These are phyloP conservation scores for Anolis apletophallus DNA, from an alignment of 2,797 vertebrate genomes.

Conservation along the genomic window DNA sequence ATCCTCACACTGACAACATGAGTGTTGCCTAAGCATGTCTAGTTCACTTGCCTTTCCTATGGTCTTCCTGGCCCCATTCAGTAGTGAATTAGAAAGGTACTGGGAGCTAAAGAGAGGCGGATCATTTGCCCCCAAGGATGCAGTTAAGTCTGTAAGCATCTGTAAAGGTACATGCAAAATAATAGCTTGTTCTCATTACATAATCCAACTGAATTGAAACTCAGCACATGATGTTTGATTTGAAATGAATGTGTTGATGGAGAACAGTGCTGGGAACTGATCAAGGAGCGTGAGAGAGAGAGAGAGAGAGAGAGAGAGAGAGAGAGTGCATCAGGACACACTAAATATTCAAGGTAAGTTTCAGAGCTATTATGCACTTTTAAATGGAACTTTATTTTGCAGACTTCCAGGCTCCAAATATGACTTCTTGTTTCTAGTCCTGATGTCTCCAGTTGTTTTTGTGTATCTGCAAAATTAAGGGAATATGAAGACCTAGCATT, in stretches of 20 bases:
- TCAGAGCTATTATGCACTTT: background rate
- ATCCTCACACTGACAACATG: no score
- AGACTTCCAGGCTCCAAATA: constrained; percentile 32
- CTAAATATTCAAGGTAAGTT: background rate
- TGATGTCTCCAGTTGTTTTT: background rate
- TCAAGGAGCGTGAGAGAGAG: background rate
- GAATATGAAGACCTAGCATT: constrained; percentile 1
- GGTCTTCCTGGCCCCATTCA: background rate
- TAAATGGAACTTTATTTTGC: constrained; percentile 9
- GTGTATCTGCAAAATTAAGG: background rate
- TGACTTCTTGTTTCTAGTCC: background rate
- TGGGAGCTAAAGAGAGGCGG: background rate
- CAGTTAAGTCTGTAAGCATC: background rate
- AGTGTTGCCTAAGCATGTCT: no score
- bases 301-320: no score
- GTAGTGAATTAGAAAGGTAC: background rate
- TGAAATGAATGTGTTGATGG: background rate
- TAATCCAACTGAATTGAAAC: constrained; percentile 5
- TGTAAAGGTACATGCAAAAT: background rate
- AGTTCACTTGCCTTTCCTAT: background rate
- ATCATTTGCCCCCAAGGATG: background rate
- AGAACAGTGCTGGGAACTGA: background rate
- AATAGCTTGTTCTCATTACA: background rate
- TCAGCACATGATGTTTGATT: background rate
- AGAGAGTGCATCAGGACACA: background rate